Conservation (phyloP, 1,140 invertebrate genomes). For the Ectropis grisescens region DNA sequence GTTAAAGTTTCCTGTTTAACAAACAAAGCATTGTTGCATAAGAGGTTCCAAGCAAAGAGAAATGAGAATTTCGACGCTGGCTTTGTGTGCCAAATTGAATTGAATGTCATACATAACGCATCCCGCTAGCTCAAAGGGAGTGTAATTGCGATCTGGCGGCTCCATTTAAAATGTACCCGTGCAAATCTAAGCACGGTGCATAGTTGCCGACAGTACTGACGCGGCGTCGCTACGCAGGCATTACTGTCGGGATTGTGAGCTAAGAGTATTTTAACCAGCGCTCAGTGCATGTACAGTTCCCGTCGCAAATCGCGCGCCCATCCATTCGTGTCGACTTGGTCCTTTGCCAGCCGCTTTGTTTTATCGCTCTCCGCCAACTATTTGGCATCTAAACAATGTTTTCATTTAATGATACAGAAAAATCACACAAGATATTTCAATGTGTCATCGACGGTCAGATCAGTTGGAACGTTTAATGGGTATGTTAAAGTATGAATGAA, state of each 20-base stretch:
- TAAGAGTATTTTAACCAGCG: no score
- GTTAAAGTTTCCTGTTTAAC: no score
- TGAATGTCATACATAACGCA: constrained; percentile 61
- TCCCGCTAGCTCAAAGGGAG: constrained; percentile 59
- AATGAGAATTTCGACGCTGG: constrained; percentile 52
- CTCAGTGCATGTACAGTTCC: constrained; percentile 25
- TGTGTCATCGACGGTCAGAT: constrained; percentile 34
- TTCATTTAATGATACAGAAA: constrained; percentile 59
- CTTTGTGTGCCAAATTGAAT: constrained; percentile 62
- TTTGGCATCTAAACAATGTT: constrained; percentile 61
- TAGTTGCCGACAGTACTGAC: constrained; percentile 1
- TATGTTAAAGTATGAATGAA: no score
- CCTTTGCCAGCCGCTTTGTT: constrained; percentile 59
- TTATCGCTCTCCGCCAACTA: constrained; percentile 55
- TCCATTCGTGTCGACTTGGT: constrained; percentile 60
- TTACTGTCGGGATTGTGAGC: no score
- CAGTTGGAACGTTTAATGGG: no score
- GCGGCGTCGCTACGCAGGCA: constrained; percentile 12
- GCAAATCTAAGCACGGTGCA: constrained; percentile 38
- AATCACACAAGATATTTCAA: constrained; percentile 35
- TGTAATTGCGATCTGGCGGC: constrained; percentile 59
- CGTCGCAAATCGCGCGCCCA: constrained; percentile 44
- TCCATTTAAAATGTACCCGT: constrained; percentile 64
- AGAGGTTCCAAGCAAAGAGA: constrained; percentile 58
- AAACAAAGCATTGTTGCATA: constrained; percentile 55